Evolutionary conservation across 2,888 invertebrate genomes (phyloP).

Genomic region (Nomada fucata): DNA sequence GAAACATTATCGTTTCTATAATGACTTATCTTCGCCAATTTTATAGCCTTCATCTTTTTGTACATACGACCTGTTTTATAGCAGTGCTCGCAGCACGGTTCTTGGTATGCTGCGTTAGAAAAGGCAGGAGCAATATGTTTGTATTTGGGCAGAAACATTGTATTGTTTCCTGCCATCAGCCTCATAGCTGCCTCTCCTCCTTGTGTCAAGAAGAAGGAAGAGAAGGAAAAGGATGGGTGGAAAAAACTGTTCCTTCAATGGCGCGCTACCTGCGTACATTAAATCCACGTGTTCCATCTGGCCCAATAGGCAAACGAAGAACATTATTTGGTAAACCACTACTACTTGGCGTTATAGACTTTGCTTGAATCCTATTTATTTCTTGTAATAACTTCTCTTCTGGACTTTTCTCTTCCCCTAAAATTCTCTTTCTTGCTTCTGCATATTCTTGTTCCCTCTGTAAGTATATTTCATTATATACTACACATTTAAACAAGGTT

Average conservation of each 20-base stretch:
- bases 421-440: conserved; percentile 94
- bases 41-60: conserved; percentile 55
- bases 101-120: conserved; percentile 38
- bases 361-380: conserved; percentile 83
- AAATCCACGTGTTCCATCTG: conserved; percentile 91
- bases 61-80: conserved; percentile 36
- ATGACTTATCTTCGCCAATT: conserved; percentile 52
- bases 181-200: conserved; percentile 80
- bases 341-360: conserved; percentile 61
- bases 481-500: neutral
- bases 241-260: conserved; percentile 69
- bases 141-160: conserved; percentile 54
- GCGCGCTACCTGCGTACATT: conserved; percentile 88
- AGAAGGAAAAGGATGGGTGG: conserved; percentile 78
- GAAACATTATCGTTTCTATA: conserved; percentile 65
- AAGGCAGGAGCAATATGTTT: conserved; percentile 48
- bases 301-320: conserved; percentile 91
- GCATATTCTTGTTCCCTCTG: conserved; percentile 97
- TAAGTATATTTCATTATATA: conserved; percentile 20
- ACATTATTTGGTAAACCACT: conserved; percentile 82
- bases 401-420: conserved; percentile 93
- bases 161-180: conserved; percentile 76
- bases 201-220: conserved; percentile 67
- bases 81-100: conserved; percentile 49
- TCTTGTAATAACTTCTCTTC: conserved; percentile 86